These are phyloP conservation scores for Melanargia galathea DNA, from an alignment of 2,888 invertebrate species.

Conservation along the genomic window DNA sequence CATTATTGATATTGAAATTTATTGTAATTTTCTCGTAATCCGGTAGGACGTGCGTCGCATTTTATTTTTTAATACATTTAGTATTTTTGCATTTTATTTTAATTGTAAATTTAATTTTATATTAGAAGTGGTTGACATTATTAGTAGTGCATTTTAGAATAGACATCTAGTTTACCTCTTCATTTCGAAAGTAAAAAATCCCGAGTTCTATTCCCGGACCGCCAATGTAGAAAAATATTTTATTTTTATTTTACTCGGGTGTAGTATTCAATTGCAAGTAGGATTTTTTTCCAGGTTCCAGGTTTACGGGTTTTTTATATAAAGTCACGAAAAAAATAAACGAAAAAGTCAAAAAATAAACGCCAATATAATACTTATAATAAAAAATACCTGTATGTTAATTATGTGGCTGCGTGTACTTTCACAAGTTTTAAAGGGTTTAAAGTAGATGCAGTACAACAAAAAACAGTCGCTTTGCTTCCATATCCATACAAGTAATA, in stretches of 20 bases:
- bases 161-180: too few species aligned
- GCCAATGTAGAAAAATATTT: too few species aligned
- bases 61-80: not conserved
- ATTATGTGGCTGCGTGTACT: constrained; percentile 10
- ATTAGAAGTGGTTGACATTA: too few species aligned
- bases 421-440: not conserved
- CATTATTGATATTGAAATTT: constrained; percentile 10
- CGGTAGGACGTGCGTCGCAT: not conserved
- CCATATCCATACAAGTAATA: constrained; percentile 4
- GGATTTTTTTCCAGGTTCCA: too few species aligned
- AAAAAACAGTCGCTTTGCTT: not conserved
- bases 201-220: too few species aligned
- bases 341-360: too few species aligned
- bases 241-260: not conserved
- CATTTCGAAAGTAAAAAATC: too few species aligned
- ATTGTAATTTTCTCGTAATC: constrained; percentile 1
- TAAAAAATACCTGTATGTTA: not conserved
- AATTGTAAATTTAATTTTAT: not conserved
- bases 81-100: not conserved
- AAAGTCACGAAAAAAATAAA: too few species aligned
- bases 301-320: too few species aligned
- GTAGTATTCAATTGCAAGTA: too few species aligned
- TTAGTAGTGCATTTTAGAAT: too few species aligned
- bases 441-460: not conserved
- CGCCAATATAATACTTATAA: not conserved